phyloP scores from a whole-genome alignment of 2,888 invertebrate genomes.

The Thyatira batis region DNA sequence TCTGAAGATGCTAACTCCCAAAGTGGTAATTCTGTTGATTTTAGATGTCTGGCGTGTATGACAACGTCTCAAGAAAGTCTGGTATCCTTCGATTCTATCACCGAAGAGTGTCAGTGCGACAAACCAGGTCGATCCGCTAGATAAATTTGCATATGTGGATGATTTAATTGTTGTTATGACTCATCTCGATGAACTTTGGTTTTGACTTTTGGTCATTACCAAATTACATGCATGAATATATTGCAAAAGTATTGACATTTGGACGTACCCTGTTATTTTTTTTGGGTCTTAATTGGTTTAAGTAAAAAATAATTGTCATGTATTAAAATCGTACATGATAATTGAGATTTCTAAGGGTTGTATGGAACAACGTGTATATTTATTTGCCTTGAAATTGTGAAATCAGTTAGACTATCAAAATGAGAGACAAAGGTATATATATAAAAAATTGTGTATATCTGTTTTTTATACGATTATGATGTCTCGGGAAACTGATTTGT shows the following conservation, averaged over 20 bases:
- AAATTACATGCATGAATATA: not conserved
- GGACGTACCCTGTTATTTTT: not conserved
- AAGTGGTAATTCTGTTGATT: slow-evolving; percentile 71
- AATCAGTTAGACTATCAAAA: not conserved
- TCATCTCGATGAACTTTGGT: not conserved
- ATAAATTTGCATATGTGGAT: slow-evolving; percentile 30
- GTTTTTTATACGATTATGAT: not conserved
- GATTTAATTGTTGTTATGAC: slow-evolving; percentile 4
- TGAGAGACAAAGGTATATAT: not conserved
- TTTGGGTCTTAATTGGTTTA: not conserved
- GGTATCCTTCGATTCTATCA: slow-evolving; percentile 74
- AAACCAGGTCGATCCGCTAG: slow-evolving; percentile 57
- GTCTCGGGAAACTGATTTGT: not conserved
- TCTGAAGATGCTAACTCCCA: slow-evolving; percentile 74
- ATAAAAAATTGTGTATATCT: not conserved
- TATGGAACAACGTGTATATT: not conserved
- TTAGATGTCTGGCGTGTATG: slow-evolving; percentile 64
- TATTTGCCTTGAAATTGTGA: not conserved
- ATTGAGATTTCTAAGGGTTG: not conserved
- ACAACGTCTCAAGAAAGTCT: slow-evolving; percentile 74
- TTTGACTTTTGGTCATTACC: not conserved
- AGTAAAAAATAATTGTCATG: not conserved
- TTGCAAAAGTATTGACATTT: not conserved
- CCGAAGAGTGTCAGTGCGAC: slow-evolving; percentile 69
- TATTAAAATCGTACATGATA: not conserved